Evolutionary conservation across 2,888 invertebrate species (phyloP).

Genomic region (Rhagonycha lutea): DNA sequence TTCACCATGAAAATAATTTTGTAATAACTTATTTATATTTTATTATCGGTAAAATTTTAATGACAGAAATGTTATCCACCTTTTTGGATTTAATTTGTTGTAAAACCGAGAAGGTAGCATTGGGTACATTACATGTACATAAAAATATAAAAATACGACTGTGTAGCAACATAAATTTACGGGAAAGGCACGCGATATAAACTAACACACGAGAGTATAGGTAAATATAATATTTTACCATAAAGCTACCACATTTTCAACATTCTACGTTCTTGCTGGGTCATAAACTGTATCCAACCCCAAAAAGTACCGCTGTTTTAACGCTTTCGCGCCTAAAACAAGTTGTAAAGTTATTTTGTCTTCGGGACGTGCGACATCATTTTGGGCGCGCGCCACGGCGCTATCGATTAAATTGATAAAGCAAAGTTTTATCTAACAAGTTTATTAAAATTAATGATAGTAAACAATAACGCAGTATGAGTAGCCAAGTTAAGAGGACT

Average conservation of each 20-base stretch:
- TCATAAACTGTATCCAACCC: background rate
- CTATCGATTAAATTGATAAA: background rate
- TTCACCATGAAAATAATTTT: background rate
- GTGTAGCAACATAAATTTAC: constrained; percentile 9
- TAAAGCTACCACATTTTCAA: constrained; percentile 6
- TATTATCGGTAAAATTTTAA: background rate
- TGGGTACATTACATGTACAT: constrained; percentile 3
- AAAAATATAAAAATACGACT: constrained; percentile 6
- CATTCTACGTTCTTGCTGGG: background rate
- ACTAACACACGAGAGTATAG: background rate
- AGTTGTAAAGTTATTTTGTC: background rate
- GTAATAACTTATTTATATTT: background rate
- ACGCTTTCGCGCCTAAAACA: background rate
- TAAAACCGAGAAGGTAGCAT: background rate
- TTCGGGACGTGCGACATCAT: background rate
- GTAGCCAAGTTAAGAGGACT: constrained; percentile 29
- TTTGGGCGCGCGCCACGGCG: background rate
- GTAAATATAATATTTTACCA: constrained; percentile 3
- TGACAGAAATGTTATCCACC: background rate
- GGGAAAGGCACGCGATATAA: constrained; percentile 11
- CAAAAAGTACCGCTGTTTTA: background rate
- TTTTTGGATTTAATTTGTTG: background rate
- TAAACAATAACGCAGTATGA: constrained; percentile 36
- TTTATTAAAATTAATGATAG: constrained; percentile 37
- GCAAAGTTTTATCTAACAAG: constrained; percentile 9